Evolutionary conservation across 2,113 vertebrate genomes (phyloP), one percentile per base, ranked within the genome.

Genomic region (Pelvicachromis taeniatus): DNA sequence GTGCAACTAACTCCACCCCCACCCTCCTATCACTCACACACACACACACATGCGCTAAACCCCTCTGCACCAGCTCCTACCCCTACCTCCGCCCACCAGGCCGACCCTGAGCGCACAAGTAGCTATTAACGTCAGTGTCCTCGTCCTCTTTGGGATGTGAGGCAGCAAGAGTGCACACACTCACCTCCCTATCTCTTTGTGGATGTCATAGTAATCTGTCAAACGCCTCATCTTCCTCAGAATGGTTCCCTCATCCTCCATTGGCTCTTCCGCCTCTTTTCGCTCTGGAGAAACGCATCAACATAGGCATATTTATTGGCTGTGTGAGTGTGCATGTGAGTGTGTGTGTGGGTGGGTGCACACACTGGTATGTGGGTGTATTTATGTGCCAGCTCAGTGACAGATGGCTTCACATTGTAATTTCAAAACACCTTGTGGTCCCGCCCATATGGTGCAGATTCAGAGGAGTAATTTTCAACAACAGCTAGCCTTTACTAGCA

Each of bases 161-260:
- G 29, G 79, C 54, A 14, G 35, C 26, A 4, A 11, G 33, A 33
- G 55, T 10, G 68, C 6, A 1, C 81, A 35, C 84, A 52, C 91
- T n/a, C 89, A 98, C 98, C 98, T 97, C 87, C 97, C 97, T 0
- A 99, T 98, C 94, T 99, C 98, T 89, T 98, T 98, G 0, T 98
- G 97, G 86, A 97, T 94, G 7, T 98, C 97, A 0, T 98, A 99
- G 87, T 97, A 98, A 93, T 99, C 97, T 0, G 97, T 96, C 88
- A 99, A 88, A 35, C 95, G 96, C 42, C 96, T 96, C 79, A 97
- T 97, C 90, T 97, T 97, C 86, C 97, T 95, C 4, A 96, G 96
- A 81, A 98, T 97, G 65, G 90, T 91, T 1, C 97, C 97, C 85
- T 96, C 93, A 40, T 97, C 96, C 75, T 98, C 97, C 92, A 96